Conservation (phyloP, 1,140 invertebrate genomes). For the Eurytemora carolleeae region DNA sequence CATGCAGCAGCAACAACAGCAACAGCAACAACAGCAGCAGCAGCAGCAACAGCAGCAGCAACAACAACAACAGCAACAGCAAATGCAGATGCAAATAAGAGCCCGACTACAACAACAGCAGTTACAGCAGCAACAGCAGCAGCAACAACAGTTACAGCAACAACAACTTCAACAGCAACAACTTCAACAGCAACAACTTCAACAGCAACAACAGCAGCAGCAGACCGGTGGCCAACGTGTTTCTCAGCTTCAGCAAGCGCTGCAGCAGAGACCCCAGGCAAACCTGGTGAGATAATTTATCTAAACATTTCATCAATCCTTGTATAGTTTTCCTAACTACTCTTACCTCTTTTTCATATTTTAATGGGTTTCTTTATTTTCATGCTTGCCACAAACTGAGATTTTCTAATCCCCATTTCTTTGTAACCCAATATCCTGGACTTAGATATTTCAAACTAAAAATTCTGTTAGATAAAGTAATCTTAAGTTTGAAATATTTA, state of each 20-base stretch:
- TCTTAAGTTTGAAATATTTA: no score
- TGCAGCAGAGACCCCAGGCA: neutral
- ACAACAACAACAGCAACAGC: neutral
- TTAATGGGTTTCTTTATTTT: no score
- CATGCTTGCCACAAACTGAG: no score
- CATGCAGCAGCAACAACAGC: neutral
- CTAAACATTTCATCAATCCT: no score
- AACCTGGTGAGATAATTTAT: no score
- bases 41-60: neutral
- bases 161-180: neutral
- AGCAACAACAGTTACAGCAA: neutral
- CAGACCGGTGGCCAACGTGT: neutral
- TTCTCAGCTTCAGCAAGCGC: neutral
- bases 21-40: conserved; percentile 10
- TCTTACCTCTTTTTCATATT: no score
- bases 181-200: neutral
- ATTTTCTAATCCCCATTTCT: no score
- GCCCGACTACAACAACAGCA: neutral
- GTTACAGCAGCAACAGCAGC: neutral
- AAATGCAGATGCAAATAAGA: neutral
- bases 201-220: no score
- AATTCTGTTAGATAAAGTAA: no score
- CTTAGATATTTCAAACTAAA: no score
- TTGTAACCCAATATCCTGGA: no score
- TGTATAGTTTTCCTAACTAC: no score